Base-by-base conservation (phyloP, 2,888 invertebrate genomes). In the Chaitophorus viminalis region DNA sequence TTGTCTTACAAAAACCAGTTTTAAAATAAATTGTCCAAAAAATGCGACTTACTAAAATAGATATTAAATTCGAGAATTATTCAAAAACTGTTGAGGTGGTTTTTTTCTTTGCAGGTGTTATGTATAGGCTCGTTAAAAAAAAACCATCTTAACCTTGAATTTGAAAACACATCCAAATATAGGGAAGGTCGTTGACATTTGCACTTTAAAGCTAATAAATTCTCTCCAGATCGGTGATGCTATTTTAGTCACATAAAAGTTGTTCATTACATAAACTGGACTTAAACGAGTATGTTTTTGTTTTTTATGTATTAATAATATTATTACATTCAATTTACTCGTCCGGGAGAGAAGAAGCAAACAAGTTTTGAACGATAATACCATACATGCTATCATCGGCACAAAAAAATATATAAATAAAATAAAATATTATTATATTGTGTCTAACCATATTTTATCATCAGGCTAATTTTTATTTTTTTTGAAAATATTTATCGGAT, bases 121-220 rank as follows among this genome's bases (percentile, higher is more conserved):
- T 70, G 68, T n/a, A 29, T 29, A 31, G 60, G 60, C 60, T 60
- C 25, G 60, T 60, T 60, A 74, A 54, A 54, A 9, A 54, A 82
- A 72, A 70, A 72, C 17, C 21, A 18, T 39, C 6, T 76, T 79
- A 39, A 87, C 79, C 72, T 87, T 87, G 86, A 87, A 87, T 87
- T 79, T 87, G n/a, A 70, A 87, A 79, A 74, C 17, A n/a, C 65
- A 70, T 25, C 54, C n/a, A 36, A 81, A 78, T 84, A 84, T 65
- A 33, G 31, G 70, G 72, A 72, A 52, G 79, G 86, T 79, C 79
- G 54, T 46, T 72, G 86, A 86, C 79, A 60, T 70, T 78, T 54
- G 39, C 36, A 79, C 54, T 79, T 72, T 79, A 25, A 39, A 68
- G 33, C 70, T 72, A 52, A 65, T 72, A 52, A 65, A 85, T 78